A percentile compares a stretch with the other conserved stretches of the same genome.
Evolutionary conservation across 2,797 vertebrate species (phyloP).

Genomic region (Morus bassanus): DNA sequence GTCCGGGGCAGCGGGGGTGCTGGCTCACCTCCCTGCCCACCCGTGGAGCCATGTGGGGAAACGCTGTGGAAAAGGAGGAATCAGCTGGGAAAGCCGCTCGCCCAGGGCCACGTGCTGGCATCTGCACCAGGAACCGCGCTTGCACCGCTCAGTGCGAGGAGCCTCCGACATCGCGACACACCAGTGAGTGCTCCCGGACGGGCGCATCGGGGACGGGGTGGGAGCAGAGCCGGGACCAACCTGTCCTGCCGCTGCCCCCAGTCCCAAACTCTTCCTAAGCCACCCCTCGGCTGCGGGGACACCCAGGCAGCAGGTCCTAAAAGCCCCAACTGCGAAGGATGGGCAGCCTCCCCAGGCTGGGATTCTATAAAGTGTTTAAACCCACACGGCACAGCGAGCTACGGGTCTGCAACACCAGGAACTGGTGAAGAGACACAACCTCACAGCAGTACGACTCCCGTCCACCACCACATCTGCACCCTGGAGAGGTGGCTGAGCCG

Average conservation of each 20-base stretch:
- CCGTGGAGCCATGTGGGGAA: fast-evolving
- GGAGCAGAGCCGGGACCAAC: background rate
- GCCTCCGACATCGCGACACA: fast-evolving
- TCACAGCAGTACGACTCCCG: too few species aligned
- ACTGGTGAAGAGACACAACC: background rate
- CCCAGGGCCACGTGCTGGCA: background rate
- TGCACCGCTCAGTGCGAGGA: fast-evolving
- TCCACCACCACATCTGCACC: background rate
- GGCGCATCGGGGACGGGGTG: fast-evolving
- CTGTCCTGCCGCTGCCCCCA: background rate
- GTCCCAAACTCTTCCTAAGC: background rate
- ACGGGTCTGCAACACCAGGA: background rate
- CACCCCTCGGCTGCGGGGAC: fast-evolving
- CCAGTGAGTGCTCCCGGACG: fast-evolving
- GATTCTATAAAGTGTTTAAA: background rate
- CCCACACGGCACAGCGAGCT: fast-evolving
- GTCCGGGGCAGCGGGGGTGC: background rate
- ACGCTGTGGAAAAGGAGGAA: background rate
- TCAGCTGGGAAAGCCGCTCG: fast-evolving
- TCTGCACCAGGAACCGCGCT: background rate
- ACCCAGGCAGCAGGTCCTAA: background rate
- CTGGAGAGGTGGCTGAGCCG: fast-evolving
- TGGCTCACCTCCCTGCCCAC: background rate
- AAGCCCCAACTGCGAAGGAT: fast-evolving
- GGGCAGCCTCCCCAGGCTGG: background rate